These are phyloP conservation scores for Oryzias melastigma DNA, from an alignment of 2,113 vertebrate species.

Conservation along the genomic window DNA sequence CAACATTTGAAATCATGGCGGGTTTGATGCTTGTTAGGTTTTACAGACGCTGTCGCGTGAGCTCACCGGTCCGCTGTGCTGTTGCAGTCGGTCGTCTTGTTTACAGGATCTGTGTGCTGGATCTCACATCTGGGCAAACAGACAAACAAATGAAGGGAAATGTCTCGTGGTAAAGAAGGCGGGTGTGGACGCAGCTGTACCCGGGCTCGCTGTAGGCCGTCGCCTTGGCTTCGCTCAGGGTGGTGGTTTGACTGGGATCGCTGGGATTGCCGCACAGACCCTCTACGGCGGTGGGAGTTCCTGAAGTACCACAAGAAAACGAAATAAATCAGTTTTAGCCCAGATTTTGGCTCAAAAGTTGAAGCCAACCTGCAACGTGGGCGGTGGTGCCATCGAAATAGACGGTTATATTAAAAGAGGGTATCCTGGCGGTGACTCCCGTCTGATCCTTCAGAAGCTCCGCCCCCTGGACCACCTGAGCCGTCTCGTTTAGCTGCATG, in stretches of 20 bases:
- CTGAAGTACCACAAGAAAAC: neutral
- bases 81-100: neutral
- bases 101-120: neutral
- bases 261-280: conserved; percentile 2
- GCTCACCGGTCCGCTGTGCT: neutral
- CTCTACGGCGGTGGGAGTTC: neutral
- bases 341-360: too few relatives aligned
- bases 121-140: conserved; percentile 15
- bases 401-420: neutral
- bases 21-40: neutral
- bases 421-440: conserved; percentile 4
- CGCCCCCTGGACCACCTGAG: neutral
- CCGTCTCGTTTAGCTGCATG: neutral
- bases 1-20: neutral
- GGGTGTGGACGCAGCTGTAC: neutral
- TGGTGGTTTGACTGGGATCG: neutral
- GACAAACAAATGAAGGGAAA: neutral
- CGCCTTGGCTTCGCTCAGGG: neutral
- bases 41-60: neutral
- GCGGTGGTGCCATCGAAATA: conserved; percentile 1
- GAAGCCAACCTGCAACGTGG: neutral
- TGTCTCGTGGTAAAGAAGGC: too few relatives aligned
- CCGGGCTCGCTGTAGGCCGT: neutral
- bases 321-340: too few relatives aligned
- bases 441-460: conserved; percentile 7